Evolutionary conservation across 1,140 invertebrate genomes (phyloP), one percentile per base, ranked within the genome.

Genomic region (Bombus huntii): DNA sequence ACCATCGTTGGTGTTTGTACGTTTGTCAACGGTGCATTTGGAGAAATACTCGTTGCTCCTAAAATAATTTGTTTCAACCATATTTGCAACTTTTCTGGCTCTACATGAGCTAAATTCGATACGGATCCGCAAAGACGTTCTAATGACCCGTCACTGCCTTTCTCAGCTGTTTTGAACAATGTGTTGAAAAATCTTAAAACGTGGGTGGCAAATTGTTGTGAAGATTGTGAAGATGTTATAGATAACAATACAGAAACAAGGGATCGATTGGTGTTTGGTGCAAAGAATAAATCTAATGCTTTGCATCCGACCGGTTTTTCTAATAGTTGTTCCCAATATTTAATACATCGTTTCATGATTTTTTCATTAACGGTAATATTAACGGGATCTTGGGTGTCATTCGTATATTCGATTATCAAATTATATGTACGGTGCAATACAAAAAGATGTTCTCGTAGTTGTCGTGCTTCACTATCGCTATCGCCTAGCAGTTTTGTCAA

Each of bases 311-410:
- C 96, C 25, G 97, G 95, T 87, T 97, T 97, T 47, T 98, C 98
- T 18, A 99, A 92, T 75, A 98, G 96, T 87, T 97, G 97, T 94
- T 98, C 98, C 96, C 98, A 97, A 91, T 98, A 98, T 87, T 97
- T 96, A 15, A 98, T 93, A 91, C 97, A 97, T 83, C 97, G 96
- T 85, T 97, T 96, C 12, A 97, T 93, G 65, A 97, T 96, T 76
- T 96, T 96, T 88, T 97, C 97, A 92, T 97, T 96, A 9, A 97
- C 95, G 42, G 93, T 93, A 39, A 95, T 93, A 82, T 95, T 96
- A 0, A 93, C 92, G 3, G 89, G 68, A 34, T 95, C 93, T 47
- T 95, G 92, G 6, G 76, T 88, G 42, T 94, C 94, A 39, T 85
- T 94, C 0, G 96, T 96, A 86, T 96, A 97, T 78, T 96, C 96